Evolutionary conservation across 2,888 invertebrate genomes (phyloP).

Genomic region (Pasiphila rectangulata): DNA sequence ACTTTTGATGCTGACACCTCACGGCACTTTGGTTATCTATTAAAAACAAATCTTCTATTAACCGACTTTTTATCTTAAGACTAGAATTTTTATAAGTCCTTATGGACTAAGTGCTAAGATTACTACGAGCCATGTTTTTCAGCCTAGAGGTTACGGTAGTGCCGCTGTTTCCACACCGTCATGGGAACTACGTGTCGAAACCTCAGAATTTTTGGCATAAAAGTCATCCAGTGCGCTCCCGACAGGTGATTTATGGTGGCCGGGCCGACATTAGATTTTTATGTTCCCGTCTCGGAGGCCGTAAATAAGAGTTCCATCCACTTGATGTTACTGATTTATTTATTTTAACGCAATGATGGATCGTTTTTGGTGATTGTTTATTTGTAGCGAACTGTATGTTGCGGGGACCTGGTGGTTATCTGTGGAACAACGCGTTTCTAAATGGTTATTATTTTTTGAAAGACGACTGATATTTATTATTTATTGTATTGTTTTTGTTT

Average conservation of each 20-base stretch:
- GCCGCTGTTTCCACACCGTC: conserved; percentile 40
- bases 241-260: conserved; percentile 30
- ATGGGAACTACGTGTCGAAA: conserved; percentile 67
- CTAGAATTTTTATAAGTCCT: too few relatives aligned
- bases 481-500: conserved; percentile 2
- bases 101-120: too few relatives aligned
- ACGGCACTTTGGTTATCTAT: too few relatives aligned
- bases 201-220: conserved; percentile 62
- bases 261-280: conserved; percentile 66
- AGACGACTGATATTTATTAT: too few relatives aligned
- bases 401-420: not conserved
- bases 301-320: conserved; percentile 61
- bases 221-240: conserved; percentile 42
- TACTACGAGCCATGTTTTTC: not conserved
- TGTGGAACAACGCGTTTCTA: not conserved
- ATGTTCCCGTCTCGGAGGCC: conserved; percentile 64
- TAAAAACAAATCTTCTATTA: too few relatives aligned
- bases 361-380: conserved; percentile 35
- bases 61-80: too few relatives aligned
- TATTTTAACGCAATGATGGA: conserved; percentile 67
- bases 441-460: not conserved
- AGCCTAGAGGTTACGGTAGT: too few relatives aligned
- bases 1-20: too few relatives aligned
- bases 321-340: conserved; percentile 63
- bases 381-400: conserved; percentile 8